These are phyloP conservation scores for Pachyuromys duprasi DNA, from an alignment of 2,797 vertebrate genomes.

Conservation along the genomic window DNA sequence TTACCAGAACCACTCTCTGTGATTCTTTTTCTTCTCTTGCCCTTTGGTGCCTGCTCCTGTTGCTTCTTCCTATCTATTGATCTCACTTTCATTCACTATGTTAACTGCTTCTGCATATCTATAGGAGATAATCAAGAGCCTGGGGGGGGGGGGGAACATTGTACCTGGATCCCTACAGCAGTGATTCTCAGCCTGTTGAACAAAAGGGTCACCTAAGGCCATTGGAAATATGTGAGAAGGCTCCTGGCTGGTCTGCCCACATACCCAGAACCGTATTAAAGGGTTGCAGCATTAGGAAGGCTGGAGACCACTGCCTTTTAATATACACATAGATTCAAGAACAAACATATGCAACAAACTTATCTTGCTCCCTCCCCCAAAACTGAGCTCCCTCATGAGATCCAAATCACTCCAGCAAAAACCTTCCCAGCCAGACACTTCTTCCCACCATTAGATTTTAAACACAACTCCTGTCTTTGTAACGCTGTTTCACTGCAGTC, in stretches of 20 bases:
- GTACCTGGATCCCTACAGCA: not conserved
- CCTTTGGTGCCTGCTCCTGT: not conserved
- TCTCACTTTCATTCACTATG: not conserved
- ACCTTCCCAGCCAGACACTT: not conserved
- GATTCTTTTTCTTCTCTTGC: not conserved
- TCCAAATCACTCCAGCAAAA: not conserved
- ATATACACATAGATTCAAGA: not conserved
- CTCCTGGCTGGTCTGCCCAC: not conserved
- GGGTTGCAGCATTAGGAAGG: not conserved
- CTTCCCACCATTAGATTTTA: not conserved
- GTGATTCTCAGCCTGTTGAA: not conserved
- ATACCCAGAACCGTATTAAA: not conserved
- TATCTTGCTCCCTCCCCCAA: not conserved
- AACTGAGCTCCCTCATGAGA: not conserved
- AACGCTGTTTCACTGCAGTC: not conserved
- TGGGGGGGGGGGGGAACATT: slow-evolving; percentile 16
- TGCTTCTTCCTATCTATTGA: not conserved
- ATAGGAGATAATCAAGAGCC: not conserved
- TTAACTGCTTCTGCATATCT: not conserved
- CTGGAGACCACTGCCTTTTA: not conserved
- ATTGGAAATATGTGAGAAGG: not conserved
- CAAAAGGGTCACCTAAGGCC: not conserved
- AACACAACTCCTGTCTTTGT: not conserved
- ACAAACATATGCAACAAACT: not conserved
- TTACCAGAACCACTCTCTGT: accelerated